Base-by-base conservation (phyloP, 2,797 vertebrate genomes). In the Brachymystax lenok region DNA sequence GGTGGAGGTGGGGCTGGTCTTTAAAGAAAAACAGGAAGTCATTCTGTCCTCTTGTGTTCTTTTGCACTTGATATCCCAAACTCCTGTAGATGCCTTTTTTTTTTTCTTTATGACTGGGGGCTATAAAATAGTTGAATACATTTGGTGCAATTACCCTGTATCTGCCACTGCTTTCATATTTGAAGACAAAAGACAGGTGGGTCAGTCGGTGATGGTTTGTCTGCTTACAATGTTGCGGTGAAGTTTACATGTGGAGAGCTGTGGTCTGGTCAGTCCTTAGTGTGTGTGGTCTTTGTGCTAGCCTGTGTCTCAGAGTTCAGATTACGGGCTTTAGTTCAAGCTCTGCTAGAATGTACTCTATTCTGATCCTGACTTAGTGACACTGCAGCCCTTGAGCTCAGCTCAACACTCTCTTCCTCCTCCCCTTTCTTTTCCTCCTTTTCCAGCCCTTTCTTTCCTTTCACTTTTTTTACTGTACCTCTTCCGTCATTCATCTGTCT, bases 251-350 rank as follows among this genome's bases (percentile, higher is more conserved):
- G 52, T 61, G 77, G 35, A 50, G 14, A 40, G 16, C 72, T 81
- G 52, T 54, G 52, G 52, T 54, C 7, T 10, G 40, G 40, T 40
- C 40, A 10, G 40, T 40, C 40, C 0, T 7, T 40, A 40, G 79
- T 80, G 76, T 85, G 71, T 82, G 81, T 7, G 1, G 79, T 89
- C 83, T 85, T 85, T 90, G 84, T 82, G 83, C 84, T 82, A 82
- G 80, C 76, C 85, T 86, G 84, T 77, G 90, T 94, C 84, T 90
- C 77, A 80, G 80, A 89, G 91, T 91, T 94, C 92, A 86, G 86
- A 90, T 94, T 94, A 88, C 93, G 92, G 90, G 82, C 86, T 91
- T 93, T 92, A 93, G 93, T 93, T 92, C 83, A 90, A 90, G 87
- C 90, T 46, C 77, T 84, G 84, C 79, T 92, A 89, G 91, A 94